Percentiles rank a stretch among this genome's conserved stretches.
These are phyloP conservation scores for Diaperis boleti DNA, from an alignment of 2,888 invertebrate genomes.

Conservation along the genomic window DNA sequence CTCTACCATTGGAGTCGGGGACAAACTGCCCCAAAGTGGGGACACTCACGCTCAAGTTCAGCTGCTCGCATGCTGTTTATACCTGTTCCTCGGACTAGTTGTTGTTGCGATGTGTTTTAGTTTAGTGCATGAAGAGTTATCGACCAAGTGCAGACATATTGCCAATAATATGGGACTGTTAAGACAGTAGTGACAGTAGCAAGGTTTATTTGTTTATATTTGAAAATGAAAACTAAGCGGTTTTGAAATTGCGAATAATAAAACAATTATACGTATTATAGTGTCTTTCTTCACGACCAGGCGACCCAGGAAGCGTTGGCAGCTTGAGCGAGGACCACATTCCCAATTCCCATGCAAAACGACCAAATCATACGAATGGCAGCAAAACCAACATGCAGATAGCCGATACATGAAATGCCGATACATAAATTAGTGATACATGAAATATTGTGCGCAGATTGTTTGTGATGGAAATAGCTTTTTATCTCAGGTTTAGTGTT, in stretches of 20 bases:
- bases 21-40: constrained; percentile 73
- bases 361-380: too few species aligned
- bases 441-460: too few species aligned
- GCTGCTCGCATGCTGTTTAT: constrained; percentile 83
- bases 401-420: too few species aligned
- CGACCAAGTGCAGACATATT: constrained; percentile 78
- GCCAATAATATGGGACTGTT: constrained; percentile 78
- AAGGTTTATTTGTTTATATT: constrained; percentile 25
- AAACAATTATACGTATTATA: constrained; percentile 6
- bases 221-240: constrained; percentile 15
- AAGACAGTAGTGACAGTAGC: constrained; percentile 66
- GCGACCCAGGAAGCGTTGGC: too few species aligned
- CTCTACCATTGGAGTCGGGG: constrained; percentile 86
- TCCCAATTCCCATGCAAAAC: too few species aligned
- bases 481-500: too few species aligned
- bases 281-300: too few species aligned
- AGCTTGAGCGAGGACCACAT: too few species aligned
- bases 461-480: too few species aligned
- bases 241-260: constrained; percentile 11
- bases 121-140: constrained; percentile 84
- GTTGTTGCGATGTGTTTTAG: constrained; percentile 89
- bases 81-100: constrained; percentile 82
- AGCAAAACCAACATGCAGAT: too few species aligned
- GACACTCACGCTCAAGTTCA: constrained; percentile 73
- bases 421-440: too few species aligned